phyloP scores from a whole-genome alignment of 2,888 invertebrate species.

The Eilema caniola region DNA sequence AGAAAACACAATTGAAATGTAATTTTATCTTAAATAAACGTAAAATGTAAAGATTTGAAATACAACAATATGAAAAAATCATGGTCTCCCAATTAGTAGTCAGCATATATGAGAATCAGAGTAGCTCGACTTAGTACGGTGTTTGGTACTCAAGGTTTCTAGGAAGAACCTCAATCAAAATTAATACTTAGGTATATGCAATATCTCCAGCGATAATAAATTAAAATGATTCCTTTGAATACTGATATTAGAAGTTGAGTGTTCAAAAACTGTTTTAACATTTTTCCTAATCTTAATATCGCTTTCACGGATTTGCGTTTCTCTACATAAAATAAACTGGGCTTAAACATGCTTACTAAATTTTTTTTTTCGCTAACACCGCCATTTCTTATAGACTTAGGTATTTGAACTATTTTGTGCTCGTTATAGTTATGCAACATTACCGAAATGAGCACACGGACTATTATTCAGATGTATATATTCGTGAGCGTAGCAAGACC shows the following conservation, averaged over 20 bases:
- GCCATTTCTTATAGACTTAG: slow-evolving; percentile 9
- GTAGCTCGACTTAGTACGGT: slow-evolving; percentile 23
- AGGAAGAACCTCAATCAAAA: not conserved
- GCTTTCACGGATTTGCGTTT: slow-evolving; percentile 46
- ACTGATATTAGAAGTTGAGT: slow-evolving; percentile 54
- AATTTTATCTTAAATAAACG: slow-evolving; percentile 7
- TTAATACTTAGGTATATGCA: slow-evolving; percentile 15
- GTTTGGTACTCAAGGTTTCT: slow-evolving; percentile 16
- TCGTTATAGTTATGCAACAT: not conserved
- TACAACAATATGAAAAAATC: slow-evolving; percentile 38
- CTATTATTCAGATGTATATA: slow-evolving; percentile 4
- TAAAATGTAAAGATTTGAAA: slow-evolving; percentile 31
- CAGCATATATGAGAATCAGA: slow-evolving; percentile 24
- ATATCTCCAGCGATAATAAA: slow-evolving; percentile 16
- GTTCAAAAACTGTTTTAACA: slow-evolving; percentile 30
- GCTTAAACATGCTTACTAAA: slow-evolving; percentile 49
- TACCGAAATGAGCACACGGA: not conserved
- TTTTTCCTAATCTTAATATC: slow-evolving; percentile 33
- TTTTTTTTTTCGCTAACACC: slow-evolving; percentile 15
- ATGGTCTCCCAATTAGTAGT: slow-evolving; percentile 39
- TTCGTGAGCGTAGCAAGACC: slow-evolving; percentile 25
- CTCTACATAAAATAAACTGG: slow-evolving; percentile 41
- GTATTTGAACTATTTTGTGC: not conserved
- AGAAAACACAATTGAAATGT: slow-evolving; percentile 24
- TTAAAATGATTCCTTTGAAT: slow-evolving; percentile 62